These are phyloP conservation scores for Lysandra coridon DNA, from an alignment of 2,888 invertebrate species.

Conservation along the genomic window DNA sequence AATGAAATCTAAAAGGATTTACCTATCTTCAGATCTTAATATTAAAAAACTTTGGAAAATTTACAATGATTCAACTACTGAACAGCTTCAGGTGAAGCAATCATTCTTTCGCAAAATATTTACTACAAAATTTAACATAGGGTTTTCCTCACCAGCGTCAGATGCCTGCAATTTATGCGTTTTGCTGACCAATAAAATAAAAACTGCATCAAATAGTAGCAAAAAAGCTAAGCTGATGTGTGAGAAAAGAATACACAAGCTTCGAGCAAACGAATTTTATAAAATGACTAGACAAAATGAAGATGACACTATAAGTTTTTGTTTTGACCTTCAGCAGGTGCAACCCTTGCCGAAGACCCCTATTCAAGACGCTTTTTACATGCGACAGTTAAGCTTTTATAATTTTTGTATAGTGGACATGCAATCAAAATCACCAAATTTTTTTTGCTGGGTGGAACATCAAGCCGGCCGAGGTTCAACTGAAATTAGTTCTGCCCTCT, in stretches of 20 bases:
- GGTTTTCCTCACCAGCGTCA: not conserved
- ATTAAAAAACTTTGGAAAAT: no score
- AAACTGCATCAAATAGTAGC: not conserved
- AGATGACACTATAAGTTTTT: conserved; percentile 20
- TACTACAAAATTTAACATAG: no score
- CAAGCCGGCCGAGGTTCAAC: no score
- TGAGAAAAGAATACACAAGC: no score
- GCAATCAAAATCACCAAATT: conserved; percentile 38
- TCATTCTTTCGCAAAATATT: no score
- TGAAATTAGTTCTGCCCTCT: conserved; percentile 29
- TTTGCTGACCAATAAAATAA: not conserved
- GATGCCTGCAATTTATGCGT: not conserved
- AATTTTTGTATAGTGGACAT: conserved; percentile 41
- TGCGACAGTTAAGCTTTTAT: conserved; percentile 36
- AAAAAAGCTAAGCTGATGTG: no score
- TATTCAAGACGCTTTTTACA: conserved; percentile 36
- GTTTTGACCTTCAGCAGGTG: conserved; percentile 36
- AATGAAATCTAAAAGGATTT: no score
- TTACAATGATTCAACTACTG: no score
- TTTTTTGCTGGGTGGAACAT: conserved; percentile 44
- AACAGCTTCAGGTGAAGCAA: no score
- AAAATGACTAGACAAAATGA: no score
- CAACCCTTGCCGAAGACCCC: conserved; percentile 36
- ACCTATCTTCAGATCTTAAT: no score
- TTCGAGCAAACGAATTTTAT: no score